Evolutionary conservation across 2,113 vertebrate genomes (phyloP).

Genomic region (Callorhinus ursinus): DNA sequence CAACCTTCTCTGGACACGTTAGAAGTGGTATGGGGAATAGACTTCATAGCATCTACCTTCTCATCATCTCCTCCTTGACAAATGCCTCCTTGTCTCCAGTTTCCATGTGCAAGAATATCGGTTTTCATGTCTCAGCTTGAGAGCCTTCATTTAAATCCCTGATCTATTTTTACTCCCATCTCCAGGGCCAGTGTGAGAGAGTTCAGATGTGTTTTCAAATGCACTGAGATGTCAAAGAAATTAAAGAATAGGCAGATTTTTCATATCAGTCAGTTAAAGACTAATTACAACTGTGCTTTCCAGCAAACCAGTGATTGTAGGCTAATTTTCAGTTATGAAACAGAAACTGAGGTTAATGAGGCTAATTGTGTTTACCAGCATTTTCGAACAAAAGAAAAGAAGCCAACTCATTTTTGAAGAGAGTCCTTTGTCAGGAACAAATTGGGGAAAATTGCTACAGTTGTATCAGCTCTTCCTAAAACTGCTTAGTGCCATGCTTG

Average conservation of each 20-base stretch:
- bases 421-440: conserved; percentile 86
- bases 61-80: neutral
- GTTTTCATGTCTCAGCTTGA: conserved; percentile 69
- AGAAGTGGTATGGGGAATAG: neutral
- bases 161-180: conserved; percentile 78
- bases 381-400: conserved; percentile 84
- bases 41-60: neutral
- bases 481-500: conserved; percentile 71
- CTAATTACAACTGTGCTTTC: conserved; percentile 87
- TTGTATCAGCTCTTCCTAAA: conserved; percentile 85
- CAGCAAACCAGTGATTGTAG: conserved; percentile 86
- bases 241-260: conserved; percentile 82
- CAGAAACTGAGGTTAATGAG: conserved; percentile 90
- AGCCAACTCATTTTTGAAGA: conserved; percentile 86
- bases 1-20: neutral
- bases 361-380: conserved; percentile 90
- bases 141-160: conserved; percentile 65
- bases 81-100: conserved; percentile 13
- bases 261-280: conserved; percentile 84
- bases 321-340: conserved; percentile 89
- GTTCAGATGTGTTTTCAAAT: conserved; percentile 80
- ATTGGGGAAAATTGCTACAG: conserved; percentile 87
- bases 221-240: conserved; percentile 81
- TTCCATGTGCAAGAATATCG: conserved; percentile 39
- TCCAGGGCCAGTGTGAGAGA: conserved; percentile 74